Evolutionary conservation across 2,888 invertebrate species (phyloP).

Genomic region (Acrobasis consociella): DNA sequence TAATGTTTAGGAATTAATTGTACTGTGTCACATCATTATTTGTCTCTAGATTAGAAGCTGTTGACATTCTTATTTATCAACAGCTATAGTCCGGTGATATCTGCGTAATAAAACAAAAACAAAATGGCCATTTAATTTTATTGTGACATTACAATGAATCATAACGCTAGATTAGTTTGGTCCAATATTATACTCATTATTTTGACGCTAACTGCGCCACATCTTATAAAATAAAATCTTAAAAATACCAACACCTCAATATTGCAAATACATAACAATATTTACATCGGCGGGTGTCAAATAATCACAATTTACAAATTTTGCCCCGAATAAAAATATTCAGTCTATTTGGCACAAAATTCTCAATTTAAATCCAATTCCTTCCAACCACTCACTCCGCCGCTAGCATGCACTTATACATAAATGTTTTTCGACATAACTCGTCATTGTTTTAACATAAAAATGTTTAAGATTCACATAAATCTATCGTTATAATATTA

Average conservation of each 20-base stretch:
- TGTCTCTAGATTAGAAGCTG: neutral
- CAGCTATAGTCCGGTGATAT: neutral
- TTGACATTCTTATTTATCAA: slow-evolving; percentile 11
- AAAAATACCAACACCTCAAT: slow-evolving; percentile 62
- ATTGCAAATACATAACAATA: slow-evolving; percentile 47
- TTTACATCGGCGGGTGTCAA: slow-evolving; percentile 64
- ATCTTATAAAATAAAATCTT: slow-evolving; percentile 38
- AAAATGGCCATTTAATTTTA: slow-evolving; percentile 67
- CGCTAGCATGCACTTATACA: slow-evolving; percentile 23
- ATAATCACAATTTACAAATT: slow-evolving; percentile 61
- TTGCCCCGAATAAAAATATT: slow-evolving; percentile 74
- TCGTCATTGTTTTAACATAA: slow-evolving; percentile 46
- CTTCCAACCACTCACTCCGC: slow-evolving; percentile 35
- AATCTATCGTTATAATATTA: slow-evolving; percentile 31
- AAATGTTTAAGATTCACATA: slow-evolving; percentile 39
- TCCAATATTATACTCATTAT: slow-evolving; percentile 57
- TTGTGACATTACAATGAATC: slow-evolving; percentile 48
- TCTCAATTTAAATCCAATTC: slow-evolving; percentile 39
- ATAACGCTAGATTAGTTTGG: slow-evolving; percentile 76
- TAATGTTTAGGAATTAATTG: no score
- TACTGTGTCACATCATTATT: no score
- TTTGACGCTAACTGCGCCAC: slow-evolving; percentile 69
- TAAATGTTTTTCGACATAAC: slow-evolving; percentile 44
- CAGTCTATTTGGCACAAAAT: slow-evolving; percentile 81
- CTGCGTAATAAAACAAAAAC: slow-evolving; percentile 40